Evolutionary conservation across 2,113 vertebrate genomes (phyloP), one percentile per base, ranked within the genome.

Genomic region (Lasiurus borealis): DNA sequence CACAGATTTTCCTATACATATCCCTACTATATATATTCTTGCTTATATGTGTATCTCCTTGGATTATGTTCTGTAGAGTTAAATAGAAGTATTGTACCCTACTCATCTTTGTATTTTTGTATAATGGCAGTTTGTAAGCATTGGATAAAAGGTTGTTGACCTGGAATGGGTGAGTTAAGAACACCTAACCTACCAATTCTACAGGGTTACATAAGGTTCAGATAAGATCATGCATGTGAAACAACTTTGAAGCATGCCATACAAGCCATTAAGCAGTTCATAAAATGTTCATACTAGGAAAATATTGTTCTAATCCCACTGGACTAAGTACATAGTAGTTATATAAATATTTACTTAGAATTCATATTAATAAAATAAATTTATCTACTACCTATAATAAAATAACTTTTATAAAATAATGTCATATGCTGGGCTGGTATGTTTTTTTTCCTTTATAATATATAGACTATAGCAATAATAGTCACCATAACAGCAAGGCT

Each of bases 401-500:
- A 85, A 12, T 34, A 31, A 62, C n/a, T 27, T 90, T 90, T 59
- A 62, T 34, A 64, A 76, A 68, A 29, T 66, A 52, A 62, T 76
- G 36, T 34, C 29, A 59, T 62, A 54, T 9, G 12, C 13, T 54
- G 31, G 52, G 40, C 6, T 36, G 36, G 7, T 50, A 7, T 46
- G 7, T 81, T 71, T 96, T 91, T 69, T 91, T 80, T 71, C 68
- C 87, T 82, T 82, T 14, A 76, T 31, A 87, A 95, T 81, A 54
- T 91, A 91, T 87, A 90, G 16, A 64, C 62, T 80, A 23, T 93
- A 46, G 7, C 46, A 92, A 76, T 36, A 44, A 84, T 2, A 5
- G 77, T 92, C 77, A 90, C 90, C 77, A 46, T 80, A 88, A 96
- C 57, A 93, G 46, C 66, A 87, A 77, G 54, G n/a, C 81, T 88